A percentile compares a stretch with the other conserved stretches of the same genome.
phyloP scores from a whole-genome alignment of 2,113 vertebrate genomes.

The Rhegmatorhina hoffmannsi region DNA sequence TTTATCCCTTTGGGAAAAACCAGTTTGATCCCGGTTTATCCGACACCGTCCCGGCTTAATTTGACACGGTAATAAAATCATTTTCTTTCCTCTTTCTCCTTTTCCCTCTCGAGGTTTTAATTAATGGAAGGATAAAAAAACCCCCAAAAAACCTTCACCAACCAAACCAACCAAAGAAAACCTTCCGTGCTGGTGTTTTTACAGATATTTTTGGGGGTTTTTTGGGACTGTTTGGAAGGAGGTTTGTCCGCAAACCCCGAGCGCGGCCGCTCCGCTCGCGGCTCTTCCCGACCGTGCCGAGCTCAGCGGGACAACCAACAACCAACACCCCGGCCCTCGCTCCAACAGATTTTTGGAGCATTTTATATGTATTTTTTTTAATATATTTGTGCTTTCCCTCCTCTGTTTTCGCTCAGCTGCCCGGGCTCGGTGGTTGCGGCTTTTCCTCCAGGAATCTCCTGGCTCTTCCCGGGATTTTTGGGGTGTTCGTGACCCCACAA shows the following conservation, averaged over 20 bases:
- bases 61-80: not conserved
- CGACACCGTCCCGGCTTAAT: not conserved
- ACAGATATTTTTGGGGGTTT: not conserved
- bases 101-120: not conserved
- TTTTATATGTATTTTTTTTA: accelerated
- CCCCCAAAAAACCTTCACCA: not conserved
- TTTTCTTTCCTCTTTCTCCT: not conserved
- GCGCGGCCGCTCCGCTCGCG: accelerated
- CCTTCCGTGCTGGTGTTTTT: not conserved
- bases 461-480: accelerated
- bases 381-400: not conserved
- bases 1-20: conserved; percentile 1
- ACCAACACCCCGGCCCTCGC: accelerated
- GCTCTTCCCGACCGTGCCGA: not conserved
- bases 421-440: accelerated
- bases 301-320: accelerated
- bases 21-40: not conserved
- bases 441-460: not conserved
- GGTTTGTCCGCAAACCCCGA: not conserved
- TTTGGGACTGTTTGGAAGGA: not conserved
- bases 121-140: not conserved
- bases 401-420: not conserved
- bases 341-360: not conserved
- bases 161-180: not conserved
- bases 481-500: not conserved